Base-by-base conservation (phyloP, 2,888 invertebrate species). In the Lottia gigantea region DNA sequence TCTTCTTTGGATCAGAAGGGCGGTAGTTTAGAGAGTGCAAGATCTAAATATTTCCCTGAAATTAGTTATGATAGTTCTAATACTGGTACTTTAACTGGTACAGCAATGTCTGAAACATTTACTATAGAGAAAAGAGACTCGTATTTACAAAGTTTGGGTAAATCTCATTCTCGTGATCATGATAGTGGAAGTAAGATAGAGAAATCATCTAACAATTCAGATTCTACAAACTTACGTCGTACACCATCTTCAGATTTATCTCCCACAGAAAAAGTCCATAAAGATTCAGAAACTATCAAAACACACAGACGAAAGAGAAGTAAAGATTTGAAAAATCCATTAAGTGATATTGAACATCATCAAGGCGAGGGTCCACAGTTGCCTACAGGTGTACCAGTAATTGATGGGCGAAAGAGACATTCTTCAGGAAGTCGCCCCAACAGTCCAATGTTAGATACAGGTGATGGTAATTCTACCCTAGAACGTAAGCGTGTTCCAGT, bases 351-450 rank as follows among this genome's bases (percentile, higher is more conserved):
- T 55, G 55, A 55, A 0, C 12, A 23, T 2, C 55, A 55, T 23
- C 19, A 23, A 23, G 12, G 23, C 3, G 55, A 55, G 6, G 55
- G 55, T 23, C 19, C 19, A 55, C 55, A 55, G 19, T 19, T 55
- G 23, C 55, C 55, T 23, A 23, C 55, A 23, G 55, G 55, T 1
- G 23, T 55, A 23, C 83, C 83, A 45, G 79, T 84, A 2, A 78
- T 84, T 67, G 84, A 84, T 78, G 84, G 81, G 8, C 74, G 82
- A 6, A 78, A 75, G 49, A 70, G 83, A 12, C 83, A 81, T 70
- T 78, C 80, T 16, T 80, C 84, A 19, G 82, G 83, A 19, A 84
- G 84, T 68, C 74, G 83, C n/a, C 83, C 83, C 14, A 81, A 75
- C 63, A 83, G 84, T 66, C 83, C 84, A 55, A 78, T 80, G 31